phyloP scores from a whole-genome alignment of 30 jellyfish, hydroid and myxozoan species.

The Hydractinia symbiolongicarpus region DNA sequence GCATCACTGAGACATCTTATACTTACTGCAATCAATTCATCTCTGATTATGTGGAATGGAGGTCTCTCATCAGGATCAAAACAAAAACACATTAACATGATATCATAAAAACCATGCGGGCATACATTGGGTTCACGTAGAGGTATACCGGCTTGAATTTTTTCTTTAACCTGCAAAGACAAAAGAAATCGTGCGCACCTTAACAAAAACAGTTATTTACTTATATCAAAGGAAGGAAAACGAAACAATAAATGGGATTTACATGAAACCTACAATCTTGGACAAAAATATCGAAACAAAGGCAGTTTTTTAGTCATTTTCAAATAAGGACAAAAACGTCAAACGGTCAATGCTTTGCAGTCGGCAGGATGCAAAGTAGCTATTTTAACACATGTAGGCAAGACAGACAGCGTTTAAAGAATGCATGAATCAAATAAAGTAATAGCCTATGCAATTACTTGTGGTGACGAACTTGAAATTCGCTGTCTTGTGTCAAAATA shows the following conservation, averaged over 20 bases:
- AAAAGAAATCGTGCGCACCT: neutral
- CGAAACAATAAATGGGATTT: neutral
- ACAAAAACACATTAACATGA: slow-evolving; percentile 64
- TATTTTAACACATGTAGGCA: too few species aligned
- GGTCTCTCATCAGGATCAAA: slow-evolving; percentile 63
- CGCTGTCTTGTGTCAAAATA: too few species aligned
- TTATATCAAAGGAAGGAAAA: neutral
- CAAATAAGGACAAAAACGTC: too few species aligned
- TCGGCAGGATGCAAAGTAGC: too few species aligned
- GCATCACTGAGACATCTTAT: neutral
- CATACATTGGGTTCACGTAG: slow-evolving; percentile 79
- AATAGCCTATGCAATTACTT: too few species aligned
- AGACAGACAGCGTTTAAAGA: too few species aligned
- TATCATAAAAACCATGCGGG: slow-evolving; percentile 64
- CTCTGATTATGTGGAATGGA: slow-evolving; percentile 23
- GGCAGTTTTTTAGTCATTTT: too few species aligned
- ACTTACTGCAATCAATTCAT: slow-evolving; percentile 23
- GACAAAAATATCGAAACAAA: too few species aligned
- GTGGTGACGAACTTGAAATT: too few species aligned
- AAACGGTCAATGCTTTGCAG: too few species aligned
- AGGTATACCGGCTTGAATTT: slow-evolving; percentile 44
- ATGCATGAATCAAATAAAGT: too few species aligned
- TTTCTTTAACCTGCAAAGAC: slow-evolving; percentile 50
- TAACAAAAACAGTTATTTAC: neutral
- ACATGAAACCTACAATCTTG: too few species aligned